phyloP scores from a whole-genome alignment of 2,797 vertebrate species.

The Eurystomus glaucurus region DNA sequence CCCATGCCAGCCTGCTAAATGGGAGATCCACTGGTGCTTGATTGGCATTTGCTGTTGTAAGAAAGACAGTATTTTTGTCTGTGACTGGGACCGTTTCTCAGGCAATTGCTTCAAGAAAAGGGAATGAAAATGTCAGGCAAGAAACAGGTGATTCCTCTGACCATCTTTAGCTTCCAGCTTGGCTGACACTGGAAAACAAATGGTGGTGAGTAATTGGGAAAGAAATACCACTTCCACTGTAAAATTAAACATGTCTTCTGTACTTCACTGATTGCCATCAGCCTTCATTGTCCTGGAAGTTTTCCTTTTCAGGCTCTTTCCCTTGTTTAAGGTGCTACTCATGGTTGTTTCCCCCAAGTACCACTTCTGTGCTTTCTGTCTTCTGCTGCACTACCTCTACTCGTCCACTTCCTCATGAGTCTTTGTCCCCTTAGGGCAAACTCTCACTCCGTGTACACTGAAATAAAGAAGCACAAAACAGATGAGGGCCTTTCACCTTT shows the following conservation, averaged over 20 bases:
- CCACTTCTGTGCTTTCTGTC: neutral
- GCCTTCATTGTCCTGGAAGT: neutral
- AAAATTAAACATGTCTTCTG: neutral
- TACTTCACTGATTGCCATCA: neutral
- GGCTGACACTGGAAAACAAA: neutral
- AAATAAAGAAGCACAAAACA: neutral
- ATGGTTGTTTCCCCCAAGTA: neutral
- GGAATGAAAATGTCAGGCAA: neutral
- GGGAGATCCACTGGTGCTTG: neutral
- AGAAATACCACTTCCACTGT: neutral
- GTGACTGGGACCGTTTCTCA: neutral
- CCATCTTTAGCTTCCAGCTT: neutral
- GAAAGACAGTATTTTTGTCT: neutral
- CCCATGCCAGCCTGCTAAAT: neutral
- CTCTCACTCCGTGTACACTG: neutral
- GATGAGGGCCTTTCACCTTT: neutral
- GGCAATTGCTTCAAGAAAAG: neutral
- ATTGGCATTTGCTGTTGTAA: neutral
- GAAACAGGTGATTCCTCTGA: neutral
- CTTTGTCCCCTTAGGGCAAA: neutral
- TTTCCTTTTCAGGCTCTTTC: neutral
- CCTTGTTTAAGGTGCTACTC: neutral
- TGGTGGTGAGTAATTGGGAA: neutral
- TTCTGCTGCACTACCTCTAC: neutral
- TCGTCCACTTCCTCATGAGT: neutral